phyloP scores from a whole-genome alignment of 1,140 invertebrate genomes.

The Drosophila sulfurigaster region DNA sequence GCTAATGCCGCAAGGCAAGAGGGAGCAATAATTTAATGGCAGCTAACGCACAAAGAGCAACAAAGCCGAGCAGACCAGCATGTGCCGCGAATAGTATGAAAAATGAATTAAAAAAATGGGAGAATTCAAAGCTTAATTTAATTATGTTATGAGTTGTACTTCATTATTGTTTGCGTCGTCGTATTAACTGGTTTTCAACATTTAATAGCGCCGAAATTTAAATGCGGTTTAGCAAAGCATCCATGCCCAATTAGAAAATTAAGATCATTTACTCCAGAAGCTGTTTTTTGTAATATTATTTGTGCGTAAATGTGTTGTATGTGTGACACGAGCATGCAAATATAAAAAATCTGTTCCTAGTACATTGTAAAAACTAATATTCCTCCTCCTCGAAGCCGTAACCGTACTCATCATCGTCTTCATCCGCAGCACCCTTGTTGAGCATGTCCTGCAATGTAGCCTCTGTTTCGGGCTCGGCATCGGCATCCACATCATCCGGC shows the following conservation, averaged over 20 bases:
- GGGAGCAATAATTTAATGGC: slow-evolving; percentile 70
- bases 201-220: too few relatives aligned
- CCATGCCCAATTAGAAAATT: too few relatives aligned
- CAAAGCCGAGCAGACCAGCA: slow-evolving; percentile 36
- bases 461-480: slow-evolving; percentile 73
- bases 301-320: neutral
- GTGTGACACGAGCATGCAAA: neutral
- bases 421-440: slow-evolving; percentile 70
- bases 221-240: too few relatives aligned
- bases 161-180: slow-evolving; percentile 28
- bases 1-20: slow-evolving; percentile 37
- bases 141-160: slow-evolving; percentile 57
- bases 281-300: neutral
- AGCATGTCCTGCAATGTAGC: slow-evolving; percentile 82
- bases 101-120: neutral
- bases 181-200: too few relatives aligned
- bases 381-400: slow-evolving; percentile 83
- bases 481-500: slow-evolving; percentile 60
- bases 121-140: slow-evolving; percentile 55
- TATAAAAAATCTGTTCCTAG: neutral
- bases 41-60: slow-evolving; percentile 48
- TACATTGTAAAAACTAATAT: slow-evolving; percentile 45
- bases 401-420: slow-evolving; percentile 78
- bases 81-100: slow-evolving; percentile 39
- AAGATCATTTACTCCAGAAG: neutral